Evolutionary conservation across 2,888 invertebrate species (phyloP).

Genomic region (Theretra japonica): DNA sequence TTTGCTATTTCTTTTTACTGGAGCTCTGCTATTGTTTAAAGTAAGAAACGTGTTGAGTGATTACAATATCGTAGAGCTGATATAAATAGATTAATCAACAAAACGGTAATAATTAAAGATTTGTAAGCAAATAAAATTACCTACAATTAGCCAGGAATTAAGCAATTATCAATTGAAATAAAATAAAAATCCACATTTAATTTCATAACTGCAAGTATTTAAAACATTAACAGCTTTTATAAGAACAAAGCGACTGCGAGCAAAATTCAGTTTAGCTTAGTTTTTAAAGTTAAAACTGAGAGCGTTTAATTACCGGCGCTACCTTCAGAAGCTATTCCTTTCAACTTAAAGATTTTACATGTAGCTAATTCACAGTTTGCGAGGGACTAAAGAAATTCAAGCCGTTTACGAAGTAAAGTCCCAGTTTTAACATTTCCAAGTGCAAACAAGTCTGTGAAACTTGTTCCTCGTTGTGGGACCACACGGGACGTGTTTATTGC

Average conservation of each 20-base stretch:
- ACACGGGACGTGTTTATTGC: conserved; percentile 74
- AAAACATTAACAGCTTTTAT: not conserved
- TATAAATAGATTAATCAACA: not conserved
- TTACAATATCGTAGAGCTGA: not conserved
- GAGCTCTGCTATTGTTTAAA: no score
- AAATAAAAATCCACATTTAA: not conserved
- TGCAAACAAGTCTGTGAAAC: conserved; percentile 69
- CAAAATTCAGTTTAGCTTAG: not conserved
- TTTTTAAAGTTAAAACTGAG: conserved; percentile 8
- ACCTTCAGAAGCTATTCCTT: conserved; percentile 3
- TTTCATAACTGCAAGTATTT: not conserved
- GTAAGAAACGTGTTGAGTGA: not conserved
- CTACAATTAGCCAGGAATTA: not conserved
- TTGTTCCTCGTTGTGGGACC: conserved; percentile 62
- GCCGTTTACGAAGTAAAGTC: conserved; percentile 59
- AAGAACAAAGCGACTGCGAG: not conserved
- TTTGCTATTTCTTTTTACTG: no score
- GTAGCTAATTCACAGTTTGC: conserved; percentile 60
- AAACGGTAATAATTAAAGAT: not conserved
- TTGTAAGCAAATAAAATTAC: not conserved
- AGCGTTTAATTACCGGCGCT: conserved; percentile 5
- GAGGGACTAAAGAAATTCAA: conserved; percentile 59
- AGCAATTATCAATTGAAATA: not conserved
- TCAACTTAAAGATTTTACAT: conserved; percentile 46
- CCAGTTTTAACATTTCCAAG: conserved; percentile 68